These are phyloP conservation scores for Girardinus metallicus DNA, from an alignment of 2,797 vertebrate species.

Conservation along the genomic window DNA sequence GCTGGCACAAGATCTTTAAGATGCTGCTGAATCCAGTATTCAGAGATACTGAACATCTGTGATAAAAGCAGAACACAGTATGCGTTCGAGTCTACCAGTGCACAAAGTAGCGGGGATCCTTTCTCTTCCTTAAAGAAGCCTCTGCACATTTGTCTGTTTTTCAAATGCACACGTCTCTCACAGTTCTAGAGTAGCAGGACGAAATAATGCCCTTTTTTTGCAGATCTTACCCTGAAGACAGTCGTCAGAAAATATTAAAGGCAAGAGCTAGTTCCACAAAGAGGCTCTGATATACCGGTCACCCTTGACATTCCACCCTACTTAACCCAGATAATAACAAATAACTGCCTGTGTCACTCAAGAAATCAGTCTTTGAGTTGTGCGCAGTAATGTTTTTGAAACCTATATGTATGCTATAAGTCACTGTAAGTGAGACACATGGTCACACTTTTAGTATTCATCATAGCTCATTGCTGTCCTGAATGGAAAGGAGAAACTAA, in stretches of 20 bases:
- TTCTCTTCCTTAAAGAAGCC: constrained; percentile 65
- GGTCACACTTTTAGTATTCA: constrained; percentile 51
- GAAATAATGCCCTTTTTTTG: constrained; percentile 52
- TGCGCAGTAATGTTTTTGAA: constrained; percentile 65
- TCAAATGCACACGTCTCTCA: constrained; percentile 25
- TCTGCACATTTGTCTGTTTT: constrained; percentile 50
- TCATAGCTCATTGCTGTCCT: constrained; percentile 46
- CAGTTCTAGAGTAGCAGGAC: constrained; percentile 54
- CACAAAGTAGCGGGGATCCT: constrained; percentile 53
- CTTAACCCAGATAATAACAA: constrained; percentile 78
- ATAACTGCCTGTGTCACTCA: constrained; percentile 76
- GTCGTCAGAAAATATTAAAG: constrained; percentile 60
- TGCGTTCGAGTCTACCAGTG: constrained; percentile 22
- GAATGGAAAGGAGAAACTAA: constrained; percentile 34
- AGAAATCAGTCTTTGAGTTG: constrained; percentile 63
- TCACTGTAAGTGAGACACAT: constrained; percentile 43
- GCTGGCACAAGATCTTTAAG: neutral
- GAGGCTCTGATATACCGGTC: constrained; percentile 49
- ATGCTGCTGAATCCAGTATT: constrained; percentile 8
- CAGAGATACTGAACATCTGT: constrained; percentile 1
- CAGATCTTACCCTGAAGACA: constrained; percentile 61
- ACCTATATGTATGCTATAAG: constrained; percentile 40
- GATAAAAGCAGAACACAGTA: constrained; percentile 5
- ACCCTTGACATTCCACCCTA: constrained; percentile 77
- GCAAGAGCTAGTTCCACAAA: constrained; percentile 39